Evolutionary conservation across 2,888 invertebrate species (phyloP), one percentile per base, ranked within the genome.

Genomic region (Ennomos quercinarius): DNA sequence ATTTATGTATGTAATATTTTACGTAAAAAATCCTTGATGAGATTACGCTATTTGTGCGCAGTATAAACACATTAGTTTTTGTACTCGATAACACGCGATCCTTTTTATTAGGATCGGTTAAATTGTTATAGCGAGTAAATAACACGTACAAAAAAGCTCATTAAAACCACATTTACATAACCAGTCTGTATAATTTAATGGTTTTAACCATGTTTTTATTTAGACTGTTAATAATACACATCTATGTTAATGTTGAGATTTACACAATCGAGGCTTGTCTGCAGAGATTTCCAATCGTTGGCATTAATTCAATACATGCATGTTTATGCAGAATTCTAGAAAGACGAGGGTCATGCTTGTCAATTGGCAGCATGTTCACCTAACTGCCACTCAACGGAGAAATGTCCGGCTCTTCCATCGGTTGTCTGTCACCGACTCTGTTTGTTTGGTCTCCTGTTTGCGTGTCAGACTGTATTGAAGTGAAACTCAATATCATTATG

Each of bases 261-360:
- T 50, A 46, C 46, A 55, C 41, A 54, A 46, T 41, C 45, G 41
- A 41, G n/a, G 51, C 40, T 46, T 55, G 45, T 59, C 48, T 56
- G 49, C 42, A 34, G 51, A 48, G 51, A 54, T 57, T 59, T 61
- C 66, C 58, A 59, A 64, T 57, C 42, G 62, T 53, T 59, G 12
- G 8, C 50, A 66, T 73, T 71, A 66, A 69, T 50, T 68, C 67
- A 59, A 55, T 55, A 55, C 62, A 63, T 63, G 63, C 49, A 59
- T 66, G 68, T 66, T 70, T 67, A 75, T 71, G 68, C 57, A 67
- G 40, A 70, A 71, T 61, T 39, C 48, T 46, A 36, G 49, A 51
- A 53, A 47, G 50, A 48, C 51, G 47, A 40, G 42, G 48, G 55
- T 37, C 49, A 51, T 53, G 59, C 48, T 58, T 51, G 60, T 54